These are phyloP conservation scores for Phaethon lepturus DNA, from an alignment of 2,113 vertebrate genomes.

Conservation along the genomic window DNA sequence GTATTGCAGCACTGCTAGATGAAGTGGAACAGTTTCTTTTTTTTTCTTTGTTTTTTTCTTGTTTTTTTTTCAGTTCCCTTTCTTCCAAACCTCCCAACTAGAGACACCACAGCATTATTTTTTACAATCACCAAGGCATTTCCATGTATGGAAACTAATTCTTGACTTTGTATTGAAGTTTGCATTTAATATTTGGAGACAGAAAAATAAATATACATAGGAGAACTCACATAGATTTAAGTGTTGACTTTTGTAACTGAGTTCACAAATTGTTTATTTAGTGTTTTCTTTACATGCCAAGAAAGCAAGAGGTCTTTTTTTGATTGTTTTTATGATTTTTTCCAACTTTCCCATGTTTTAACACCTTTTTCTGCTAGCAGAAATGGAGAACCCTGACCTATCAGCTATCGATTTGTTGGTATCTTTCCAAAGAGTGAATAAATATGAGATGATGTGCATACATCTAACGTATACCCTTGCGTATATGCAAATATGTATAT, in stretches of 20 bases:
- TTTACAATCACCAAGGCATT: slow-evolving; percentile 48
- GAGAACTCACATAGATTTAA: slow-evolving; percentile 52
- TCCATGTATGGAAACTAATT: slow-evolving; percentile 52
- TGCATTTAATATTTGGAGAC: slow-evolving; percentile 60
- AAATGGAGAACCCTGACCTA: not conserved
- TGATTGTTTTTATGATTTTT: not conserved
- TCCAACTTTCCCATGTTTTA: not conserved
- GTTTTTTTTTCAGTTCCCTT: slow-evolving; percentile 12
- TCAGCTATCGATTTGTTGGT: not conserved
- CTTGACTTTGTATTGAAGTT: slow-evolving; percentile 64
- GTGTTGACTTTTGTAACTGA: slow-evolving; percentile 48
- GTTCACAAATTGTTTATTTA: slow-evolving; percentile 30
- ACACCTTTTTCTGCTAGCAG: not conserved
- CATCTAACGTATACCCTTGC: not conserved
- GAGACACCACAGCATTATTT: slow-evolving; percentile 58
- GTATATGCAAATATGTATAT: not conserved
- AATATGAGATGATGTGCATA: not conserved
- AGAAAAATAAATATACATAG: slow-evolving; percentile 66
- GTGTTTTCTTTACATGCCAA: slow-evolving; percentile 18
- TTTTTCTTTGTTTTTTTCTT: not conserved
- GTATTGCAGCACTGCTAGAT: slow-evolving; percentile 76
- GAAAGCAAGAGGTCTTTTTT: slow-evolving; percentile 20
- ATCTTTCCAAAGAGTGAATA: not conserved
- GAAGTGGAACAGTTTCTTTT: slow-evolving; percentile 79
- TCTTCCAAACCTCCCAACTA: slow-evolving; percentile 67